Base-by-base conservation (phyloP, 1,140 invertebrate genomes). In the Drosophila kepulauana region DNA sequence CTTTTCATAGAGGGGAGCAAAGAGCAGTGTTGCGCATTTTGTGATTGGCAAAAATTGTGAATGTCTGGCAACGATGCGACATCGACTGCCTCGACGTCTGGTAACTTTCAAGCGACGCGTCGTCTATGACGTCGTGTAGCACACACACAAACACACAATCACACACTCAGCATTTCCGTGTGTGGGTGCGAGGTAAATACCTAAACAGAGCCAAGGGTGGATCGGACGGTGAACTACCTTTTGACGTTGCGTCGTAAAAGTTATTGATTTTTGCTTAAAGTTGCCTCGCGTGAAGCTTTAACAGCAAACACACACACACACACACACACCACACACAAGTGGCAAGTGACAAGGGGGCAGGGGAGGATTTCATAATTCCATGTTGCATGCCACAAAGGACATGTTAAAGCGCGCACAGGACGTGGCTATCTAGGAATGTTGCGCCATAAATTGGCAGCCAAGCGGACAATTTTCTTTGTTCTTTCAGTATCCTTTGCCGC, bases 211-310 rank as follows among this genome's bases (percentile, higher is more conserved):
- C 41, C 68, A 63, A 43, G 82, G 81, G 73, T 56, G 59, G 54
- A 71, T 75, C 45, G 38, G 43, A 75, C 45, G 20, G 43, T 46
- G 46, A 41, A 41, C 56, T 65, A 61, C 66, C 66, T 76, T 75
- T 59, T 71, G 57, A 71, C 73, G 45, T 67, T 67, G 59, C 48
- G 49, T 62, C 66, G 66, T 70, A 66, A 72, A 76, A 71, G 45
- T 58, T 64, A 79, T 86, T 86, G 75, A 74, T 76, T 81, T 81
- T 81, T 75, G 67, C 51, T 66, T 78, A 81, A 76, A 73, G 75
- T 59, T 63, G 5, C n/a, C 41, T 52, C 56, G 54, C 45, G 25
- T 65, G 66, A 52, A 57, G 54, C 72, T 87, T 78, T 67, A 76
- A 75, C 16, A 48, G 57, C 30, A 46, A n/a, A 56, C 8, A n/a